Evolutionary conservation across 2,888 invertebrate genomes (phyloP).

Genomic region (Mimumesa dahlbomi): DNA sequence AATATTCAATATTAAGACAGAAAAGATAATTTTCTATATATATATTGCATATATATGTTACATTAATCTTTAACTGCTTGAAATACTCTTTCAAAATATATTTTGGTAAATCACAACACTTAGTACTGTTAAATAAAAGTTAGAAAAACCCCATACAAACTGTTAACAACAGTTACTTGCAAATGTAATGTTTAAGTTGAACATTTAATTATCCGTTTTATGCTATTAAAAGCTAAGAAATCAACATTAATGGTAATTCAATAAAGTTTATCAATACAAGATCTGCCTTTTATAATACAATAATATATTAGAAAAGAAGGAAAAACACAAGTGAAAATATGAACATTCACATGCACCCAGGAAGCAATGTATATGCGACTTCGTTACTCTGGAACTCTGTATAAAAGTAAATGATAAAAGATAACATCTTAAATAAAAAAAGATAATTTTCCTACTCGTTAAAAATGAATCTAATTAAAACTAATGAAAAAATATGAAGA

Average conservation of each 20-base stretch:
- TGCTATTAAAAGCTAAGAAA: constrained; percentile 11
- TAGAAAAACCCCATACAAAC: not conserved
- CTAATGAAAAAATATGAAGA: constrained; percentile 28
- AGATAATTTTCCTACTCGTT: constrained; percentile 2
- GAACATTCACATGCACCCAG: constrained; percentile 50
- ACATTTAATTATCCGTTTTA: constrained; percentile 11
- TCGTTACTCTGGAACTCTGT: constrained; percentile 69
- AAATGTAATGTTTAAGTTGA: no score
- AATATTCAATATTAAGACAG: not conserved
- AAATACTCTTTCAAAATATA: not conserved
- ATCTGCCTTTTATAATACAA: constrained; percentile 4
- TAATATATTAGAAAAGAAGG: constrained; percentile 17
- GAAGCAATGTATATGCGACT: constrained; percentile 45
- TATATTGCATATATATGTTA: no score
- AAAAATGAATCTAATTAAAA: constrained; percentile 8
- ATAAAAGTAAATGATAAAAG: constrained; percentile 29
- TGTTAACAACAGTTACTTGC: not conserved
- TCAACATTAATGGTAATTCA: constrained; percentile 18
- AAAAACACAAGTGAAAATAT: constrained; percentile 29
- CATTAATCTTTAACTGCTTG: not conserved
- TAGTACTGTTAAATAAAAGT: not conserved
- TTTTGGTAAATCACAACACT: not conserved
- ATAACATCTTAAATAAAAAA: constrained; percentile 19
- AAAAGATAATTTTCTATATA: not conserved
- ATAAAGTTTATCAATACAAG: constrained; percentile 3